Evolutionary conservation across 2,113 vertebrate genomes (phyloP), one percentile per base, ranked within the genome.

Genomic region (Sciurus niger): DNA sequence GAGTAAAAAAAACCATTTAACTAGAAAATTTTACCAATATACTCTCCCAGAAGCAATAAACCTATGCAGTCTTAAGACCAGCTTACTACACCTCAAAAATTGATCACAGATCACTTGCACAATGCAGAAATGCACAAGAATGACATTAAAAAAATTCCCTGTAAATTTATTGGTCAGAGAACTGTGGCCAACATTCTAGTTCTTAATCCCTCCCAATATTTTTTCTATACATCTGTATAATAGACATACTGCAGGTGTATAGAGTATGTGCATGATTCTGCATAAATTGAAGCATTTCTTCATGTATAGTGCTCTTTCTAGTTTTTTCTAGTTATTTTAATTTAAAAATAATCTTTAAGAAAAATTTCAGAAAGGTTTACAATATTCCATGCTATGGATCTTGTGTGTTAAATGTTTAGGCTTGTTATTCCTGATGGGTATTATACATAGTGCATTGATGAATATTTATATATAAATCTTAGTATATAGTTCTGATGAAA

Each of bases 401-500:
- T 90, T 93, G 24, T 58, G 16, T 89, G 9, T 46, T 95, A 77
- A 74, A 43, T 94, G 40, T 72, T 97, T 87, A 88, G 4, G 17
- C 77, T 92, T 32, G 55, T 84, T 92, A 92, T 8, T 90, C 18
- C 10, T 78, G 55, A 32, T 70, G 93, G 94, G 77, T 88, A 82
- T 84, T 74, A 92, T 25, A 82, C 53, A 76, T 72, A 82, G 30
- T 87, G 2, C 46, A 89, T 63, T 94, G 63, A 76, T 78, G 58
- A 95, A 67, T 67, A 79, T 34, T 89, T 7, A 53, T 34, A 79
- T 25, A 65, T 74, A 94, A 76, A 86, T 93, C 37, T 93, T 48
- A 80, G 25, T 76, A 28, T 84, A 84, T n/a, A 94, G 14, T 32
- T 93, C 73, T 95, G 78, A 86, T 86, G 67, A 89, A 73, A 73